phyloP scores from a whole-genome alignment of 2,113 vertebrate species.

The Sterrhoptilus dennistouni region DNA sequence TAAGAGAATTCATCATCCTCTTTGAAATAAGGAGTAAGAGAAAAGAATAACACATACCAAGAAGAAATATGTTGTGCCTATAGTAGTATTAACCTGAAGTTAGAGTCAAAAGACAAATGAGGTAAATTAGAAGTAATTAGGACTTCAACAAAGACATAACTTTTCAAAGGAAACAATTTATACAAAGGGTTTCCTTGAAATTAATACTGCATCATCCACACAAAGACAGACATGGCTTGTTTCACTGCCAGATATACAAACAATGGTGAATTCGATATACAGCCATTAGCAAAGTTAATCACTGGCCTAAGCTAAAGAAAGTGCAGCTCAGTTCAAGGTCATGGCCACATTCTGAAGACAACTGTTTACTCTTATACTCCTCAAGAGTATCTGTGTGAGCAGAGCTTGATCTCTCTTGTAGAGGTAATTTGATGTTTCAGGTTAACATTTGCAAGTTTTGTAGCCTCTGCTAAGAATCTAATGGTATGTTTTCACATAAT shows the following conservation, averaged over 20 bases:
- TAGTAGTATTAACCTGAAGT: not conserved
- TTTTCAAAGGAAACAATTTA: conserved; percentile 20
- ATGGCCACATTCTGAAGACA: not conserved
- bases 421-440: not conserved
- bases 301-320: not conserved
- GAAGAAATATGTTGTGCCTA: not conserved
- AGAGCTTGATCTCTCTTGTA: not conserved
- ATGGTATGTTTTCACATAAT: not conserved
- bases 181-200: conserved; percentile 15
- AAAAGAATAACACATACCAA: not conserved
- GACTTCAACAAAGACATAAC: not conserved
- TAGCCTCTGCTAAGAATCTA: not conserved
- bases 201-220: not conserved
- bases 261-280: not conserved
- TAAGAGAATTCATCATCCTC: not conserved
- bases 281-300: conserved; percentile 44
- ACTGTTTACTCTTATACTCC: not conserved
- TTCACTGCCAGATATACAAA: not conserved
- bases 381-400: not conserved
- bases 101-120: not conserved
- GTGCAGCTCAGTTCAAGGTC: conserved; percentile 25
- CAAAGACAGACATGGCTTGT: not conserved
- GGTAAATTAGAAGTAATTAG: not conserved
- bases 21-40: not conserved
- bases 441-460: not conserved